Evolutionary conservation across 30 jellyfish, hydroid and myxozoan genomes (phyloP).

Genomic region (Haliclystus octoradiatus): DNA sequence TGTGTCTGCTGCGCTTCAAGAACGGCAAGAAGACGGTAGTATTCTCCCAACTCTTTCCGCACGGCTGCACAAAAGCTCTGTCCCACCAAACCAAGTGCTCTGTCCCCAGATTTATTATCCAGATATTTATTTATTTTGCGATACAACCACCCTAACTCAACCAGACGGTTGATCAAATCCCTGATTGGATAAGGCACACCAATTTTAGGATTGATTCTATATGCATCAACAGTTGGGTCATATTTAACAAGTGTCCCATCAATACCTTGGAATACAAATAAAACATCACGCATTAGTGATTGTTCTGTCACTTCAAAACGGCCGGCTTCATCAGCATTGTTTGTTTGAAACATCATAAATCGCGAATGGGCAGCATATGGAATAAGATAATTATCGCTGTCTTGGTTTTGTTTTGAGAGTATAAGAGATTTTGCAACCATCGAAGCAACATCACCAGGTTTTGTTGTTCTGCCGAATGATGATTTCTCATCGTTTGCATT

Average conservation of each 20-base stretch:
- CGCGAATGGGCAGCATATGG: conserved; percentile 47
- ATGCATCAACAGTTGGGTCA: conserved; percentile 80
- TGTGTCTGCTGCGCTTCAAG: conserved; percentile 91
- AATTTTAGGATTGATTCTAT: conserved; percentile 51
- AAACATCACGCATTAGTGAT: conserved; percentile 66
- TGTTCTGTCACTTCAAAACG: conserved; percentile 86
- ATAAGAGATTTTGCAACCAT: conserved; percentile 74
- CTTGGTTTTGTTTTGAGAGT: conserved; percentile 14
- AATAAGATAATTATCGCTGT: conserved; percentile 6
- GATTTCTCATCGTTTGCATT: no score
- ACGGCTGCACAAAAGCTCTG: conserved; percentile 97
- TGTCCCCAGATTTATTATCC: conserved; percentile 85
- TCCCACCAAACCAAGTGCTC: conserved; percentile 94
- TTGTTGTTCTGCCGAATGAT: neutral
- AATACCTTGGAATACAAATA: conserved; percentile 89
- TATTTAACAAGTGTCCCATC: conserved; percentile 75
- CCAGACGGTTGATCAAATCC: conserved; percentile 69
- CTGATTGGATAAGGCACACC: conserved; percentile 95
- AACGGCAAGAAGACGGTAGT: conserved; percentile 83
- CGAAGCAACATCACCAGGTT: conserved; percentile 57
- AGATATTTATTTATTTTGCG: conserved; percentile 74
- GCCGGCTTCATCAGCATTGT: conserved; percentile 42
- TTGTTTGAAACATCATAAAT: conserved; percentile 50
- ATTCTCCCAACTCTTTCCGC: conserved; percentile 81
- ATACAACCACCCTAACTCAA: conserved; percentile 92